phyloP scores from a whole-genome alignment of 53 echinoderm and acorn worm species.

The Pentamera pediparva region DNA sequence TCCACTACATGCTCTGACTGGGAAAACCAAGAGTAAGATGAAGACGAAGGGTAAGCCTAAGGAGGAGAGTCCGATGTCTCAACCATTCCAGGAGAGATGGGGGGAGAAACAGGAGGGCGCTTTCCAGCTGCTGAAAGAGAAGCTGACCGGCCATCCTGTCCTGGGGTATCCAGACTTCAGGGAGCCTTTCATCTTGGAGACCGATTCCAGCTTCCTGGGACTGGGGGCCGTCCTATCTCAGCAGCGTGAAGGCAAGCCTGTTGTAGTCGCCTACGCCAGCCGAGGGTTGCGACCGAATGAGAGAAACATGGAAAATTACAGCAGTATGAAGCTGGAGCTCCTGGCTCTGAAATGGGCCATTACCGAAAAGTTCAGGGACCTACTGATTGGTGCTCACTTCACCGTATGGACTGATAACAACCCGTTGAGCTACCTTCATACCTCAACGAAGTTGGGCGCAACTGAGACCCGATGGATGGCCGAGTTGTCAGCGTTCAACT shows the following conservation, averaged over 20 bases:
- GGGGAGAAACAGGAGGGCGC: background rate
- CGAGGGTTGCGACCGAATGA: constrained; percentile 36
- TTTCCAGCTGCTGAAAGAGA: constrained; percentile 1
- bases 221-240: constrained; percentile 25
- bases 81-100: background rate
- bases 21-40: background rate
- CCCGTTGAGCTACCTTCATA: constrained; percentile 47
- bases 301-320: constrained; percentile 46
- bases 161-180: constrained; percentile 24
- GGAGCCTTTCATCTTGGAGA: constrained; percentile 8
- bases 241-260: background rate
- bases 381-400: constrained; percentile 45
- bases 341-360: constrained; percentile 54
- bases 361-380: constrained; percentile 47
- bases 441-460: constrained; percentile 50
- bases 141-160: background rate
- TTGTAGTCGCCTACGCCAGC: constrained; percentile 53
- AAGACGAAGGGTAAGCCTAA: background rate
- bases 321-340: constrained; percentile 49
- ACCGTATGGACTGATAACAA: constrained; percentile 56
- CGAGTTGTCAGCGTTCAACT: constrained; percentile 43
- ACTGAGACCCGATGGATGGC: constrained; percentile 58
- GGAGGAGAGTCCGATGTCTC: background rate
- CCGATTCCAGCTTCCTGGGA: constrained; percentile 15
- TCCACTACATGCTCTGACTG: constrained; percentile 46